Base-by-base conservation (phyloP, 2,797 vertebrate species). In the Antennarius maculatus region DNA sequence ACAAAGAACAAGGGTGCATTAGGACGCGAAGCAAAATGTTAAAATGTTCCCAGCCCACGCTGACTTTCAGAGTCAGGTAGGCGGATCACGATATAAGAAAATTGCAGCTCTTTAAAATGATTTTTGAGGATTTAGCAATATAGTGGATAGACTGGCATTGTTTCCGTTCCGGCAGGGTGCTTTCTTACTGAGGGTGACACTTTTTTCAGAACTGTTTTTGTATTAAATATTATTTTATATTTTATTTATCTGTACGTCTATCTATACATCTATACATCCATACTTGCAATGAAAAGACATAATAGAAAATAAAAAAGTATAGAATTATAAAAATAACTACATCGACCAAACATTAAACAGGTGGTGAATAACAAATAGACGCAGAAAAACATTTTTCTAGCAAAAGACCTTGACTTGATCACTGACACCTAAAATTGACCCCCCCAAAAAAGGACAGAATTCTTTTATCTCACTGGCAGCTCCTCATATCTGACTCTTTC, bases 51-150 rank as follows among this genome's bases (percentile, higher is more conserved):
- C 17, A 39, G 9, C 7, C 66, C 54, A n/a, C 55, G 59, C 60
- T 41, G 49, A 69, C 61, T 69, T 67, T 73, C 48, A 51, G 68
- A 66, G 77, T 64, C 62, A 79, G 72, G 76, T 61, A 51, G 71
- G 49, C 14, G 59, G 61, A 84, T 46, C 75, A 77, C 68, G 61
- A 79, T 49, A 16, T 69, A 67, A 43, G 13, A 23, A 61, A 71
- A 64, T 34, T 52, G 63, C 74, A 79, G 67, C 61, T 64, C 60
- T 57, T 78, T n/a, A 65, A 37, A 58, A 46, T 86, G 59, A 16
- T 55, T 37, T 66, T 78, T 81, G 63, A 76, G 66, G 74, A 49
- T 68, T 29, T 55, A 60, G 50, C 46, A 54, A 63, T 79, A 61
- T 34, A 62, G 69, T 69, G 31, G 54, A 53, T 71, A 31, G 50